phyloP scores from a whole-genome alignment of 2,113 vertebrate species.

The Ctenomys sociabilis region DNA sequence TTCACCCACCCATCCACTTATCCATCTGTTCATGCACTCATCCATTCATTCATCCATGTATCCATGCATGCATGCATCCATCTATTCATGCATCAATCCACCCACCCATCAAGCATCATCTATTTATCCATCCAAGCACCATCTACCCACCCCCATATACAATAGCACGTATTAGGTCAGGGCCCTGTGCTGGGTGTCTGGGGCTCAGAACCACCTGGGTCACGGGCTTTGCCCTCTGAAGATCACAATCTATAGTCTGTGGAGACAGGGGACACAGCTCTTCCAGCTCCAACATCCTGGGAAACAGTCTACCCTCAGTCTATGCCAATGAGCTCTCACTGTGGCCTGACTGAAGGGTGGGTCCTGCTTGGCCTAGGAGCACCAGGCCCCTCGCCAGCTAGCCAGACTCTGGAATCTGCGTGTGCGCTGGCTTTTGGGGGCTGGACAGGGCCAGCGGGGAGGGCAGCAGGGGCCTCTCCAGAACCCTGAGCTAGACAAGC shows the following conservation, averaged over 20 bases:
- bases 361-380: not conserved
- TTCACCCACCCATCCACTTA: not conserved
- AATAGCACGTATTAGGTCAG: too few species aligned
- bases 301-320: not conserved
- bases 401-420: not conserved
- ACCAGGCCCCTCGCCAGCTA: not conserved
- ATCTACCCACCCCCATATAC: too few species aligned
- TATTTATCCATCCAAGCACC: too few species aligned
- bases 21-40: not conserved
- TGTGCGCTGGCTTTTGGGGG: not conserved
- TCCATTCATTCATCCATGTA: too few species aligned
- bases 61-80: too few species aligned
- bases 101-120: too few species aligned
- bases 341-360: not conserved
- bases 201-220: not conserved
- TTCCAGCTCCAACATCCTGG: not conserved
- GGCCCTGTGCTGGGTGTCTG: not conserved
- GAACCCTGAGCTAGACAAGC: not conserved
- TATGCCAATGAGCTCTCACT: not conserved
- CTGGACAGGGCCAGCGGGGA: not conserved
- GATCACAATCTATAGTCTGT: not conserved
- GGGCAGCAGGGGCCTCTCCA: not conserved
- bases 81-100: too few species aligned
- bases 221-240: not conserved
- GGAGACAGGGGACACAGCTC: not conserved